phyloP scores from a whole-genome alignment of 2,797 vertebrate genomes.

The Sparidentex hasta region DNA sequence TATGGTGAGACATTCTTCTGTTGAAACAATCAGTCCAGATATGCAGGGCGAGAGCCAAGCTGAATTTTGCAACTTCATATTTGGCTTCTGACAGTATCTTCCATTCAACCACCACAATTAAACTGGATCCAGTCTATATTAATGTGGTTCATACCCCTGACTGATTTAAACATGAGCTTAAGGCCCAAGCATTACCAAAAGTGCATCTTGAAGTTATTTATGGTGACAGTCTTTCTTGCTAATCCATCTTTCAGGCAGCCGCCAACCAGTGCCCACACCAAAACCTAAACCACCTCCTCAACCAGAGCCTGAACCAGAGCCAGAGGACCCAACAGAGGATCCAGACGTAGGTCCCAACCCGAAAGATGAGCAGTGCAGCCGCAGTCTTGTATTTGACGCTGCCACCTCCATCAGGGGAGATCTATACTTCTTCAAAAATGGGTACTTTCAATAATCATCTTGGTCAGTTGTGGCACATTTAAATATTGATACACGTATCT shows the following conservation, averaged over 20 bases:
- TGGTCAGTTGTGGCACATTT: not conserved
- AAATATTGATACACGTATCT: not conserved
- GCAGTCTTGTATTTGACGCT: conserved; percentile 69
- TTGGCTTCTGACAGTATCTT: not conserved
- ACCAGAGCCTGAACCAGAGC: conserved; percentile 71
- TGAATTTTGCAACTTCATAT: not conserved
- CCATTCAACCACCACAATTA: not conserved
- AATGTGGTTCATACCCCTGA: too few relatives aligned
- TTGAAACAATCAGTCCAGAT: not conserved
- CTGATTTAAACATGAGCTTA: too few relatives aligned
- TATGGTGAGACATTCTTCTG: not conserved
- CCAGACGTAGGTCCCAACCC: conserved; percentile 63
- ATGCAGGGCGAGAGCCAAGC: not conserved
- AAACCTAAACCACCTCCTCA: conserved; percentile 56
- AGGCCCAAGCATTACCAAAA: too few relatives aligned
- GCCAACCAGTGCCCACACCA: conserved; percentile 58
- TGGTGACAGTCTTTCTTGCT: not conserved
- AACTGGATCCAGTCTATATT: too few relatives aligned
- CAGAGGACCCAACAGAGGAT: conserved; percentile 68
- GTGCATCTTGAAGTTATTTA: too few relatives aligned
- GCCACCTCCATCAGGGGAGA: conserved; percentile 69
- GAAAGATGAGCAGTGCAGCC: conserved; percentile 62
- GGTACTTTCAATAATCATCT: conserved; percentile 40
- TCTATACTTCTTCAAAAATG: conserved; percentile 77
- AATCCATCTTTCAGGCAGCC: conserved; percentile 68